phyloP scores from a whole-genome alignment of 2,797 vertebrate species.

The Scolopax bukidnonensis region DNA sequence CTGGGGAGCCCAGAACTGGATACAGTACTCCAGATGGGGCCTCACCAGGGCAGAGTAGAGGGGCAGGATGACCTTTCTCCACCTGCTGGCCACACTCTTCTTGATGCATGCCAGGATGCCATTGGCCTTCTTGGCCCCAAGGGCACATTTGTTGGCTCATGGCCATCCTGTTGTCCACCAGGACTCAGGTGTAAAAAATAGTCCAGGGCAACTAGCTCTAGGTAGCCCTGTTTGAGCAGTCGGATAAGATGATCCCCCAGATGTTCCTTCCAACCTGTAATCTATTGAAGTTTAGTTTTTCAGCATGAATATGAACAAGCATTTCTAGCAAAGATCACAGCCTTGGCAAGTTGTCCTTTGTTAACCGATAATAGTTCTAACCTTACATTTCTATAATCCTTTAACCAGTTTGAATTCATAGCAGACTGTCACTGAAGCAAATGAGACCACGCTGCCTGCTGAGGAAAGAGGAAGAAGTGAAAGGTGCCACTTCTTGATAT shows the following conservation, averaged over 20 bases:
- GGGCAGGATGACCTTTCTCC: too few species aligned
- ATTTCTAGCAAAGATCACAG: background rate
- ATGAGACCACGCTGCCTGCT: background rate
- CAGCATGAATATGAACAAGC: background rate
- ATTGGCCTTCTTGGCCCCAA: too few species aligned
- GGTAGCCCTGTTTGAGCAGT: background rate
- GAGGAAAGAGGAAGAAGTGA: background rate
- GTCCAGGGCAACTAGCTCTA: background rate
- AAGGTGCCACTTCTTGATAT: background rate
- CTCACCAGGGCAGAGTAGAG: too few species aligned
- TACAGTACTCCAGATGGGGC: too few species aligned
- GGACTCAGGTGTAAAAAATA: too few species aligned
- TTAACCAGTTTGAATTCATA: background rate
- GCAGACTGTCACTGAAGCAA: background rate
- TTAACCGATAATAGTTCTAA: background rate
- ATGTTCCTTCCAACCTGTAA: background rate
- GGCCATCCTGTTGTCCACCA: too few species aligned
- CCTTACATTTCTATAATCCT: background rate
- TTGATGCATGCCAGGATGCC: too few species aligned
- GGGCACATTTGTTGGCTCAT: too few species aligned
- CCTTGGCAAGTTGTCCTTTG: background rate
- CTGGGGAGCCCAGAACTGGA: too few species aligned
- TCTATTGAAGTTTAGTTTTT: slow-evolving; percentile 50
- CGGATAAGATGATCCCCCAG: background rate
- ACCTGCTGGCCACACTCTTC: too few species aligned